These are phyloP conservation scores for Papilio gigon DNA, from an alignment of 2,888 invertebrate species.

Conservation along the genomic window DNA sequence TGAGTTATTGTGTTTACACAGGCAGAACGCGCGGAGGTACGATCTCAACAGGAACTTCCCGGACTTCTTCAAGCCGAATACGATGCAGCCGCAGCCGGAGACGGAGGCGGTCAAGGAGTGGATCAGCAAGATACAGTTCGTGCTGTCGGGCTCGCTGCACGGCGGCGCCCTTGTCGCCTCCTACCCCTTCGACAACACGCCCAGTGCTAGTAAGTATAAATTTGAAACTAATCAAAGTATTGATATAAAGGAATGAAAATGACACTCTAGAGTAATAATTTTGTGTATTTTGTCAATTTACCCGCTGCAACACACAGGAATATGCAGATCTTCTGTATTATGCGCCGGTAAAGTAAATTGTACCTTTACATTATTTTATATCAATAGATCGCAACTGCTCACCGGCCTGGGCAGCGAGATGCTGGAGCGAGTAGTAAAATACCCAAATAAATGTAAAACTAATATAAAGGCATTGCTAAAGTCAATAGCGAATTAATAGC, in stretches of 20 bases:
- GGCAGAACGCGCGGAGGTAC: constrained; percentile 93
- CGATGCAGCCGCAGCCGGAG: constrained; percentile 95
- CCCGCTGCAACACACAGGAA: constrained; percentile 80
- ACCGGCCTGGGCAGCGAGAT: too few relatives aligned
- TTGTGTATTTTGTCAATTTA: constrained; percentile 55
- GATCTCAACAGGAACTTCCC: constrained; percentile 98
- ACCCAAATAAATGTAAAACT: too few relatives aligned
- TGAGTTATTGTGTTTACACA: constrained; percentile 55
- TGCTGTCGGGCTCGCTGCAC: constrained; percentile 96
- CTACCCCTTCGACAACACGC: constrained; percentile 98
- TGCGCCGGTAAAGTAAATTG: constrained; percentile 86
- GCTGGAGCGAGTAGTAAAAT: too few relatives aligned
- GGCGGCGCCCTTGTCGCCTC: constrained; percentile 98
- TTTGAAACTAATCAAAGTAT: neutral
- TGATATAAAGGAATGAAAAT: too few relatives aligned
- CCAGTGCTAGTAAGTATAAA: constrained; percentile 90
- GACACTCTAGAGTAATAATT: neutral
- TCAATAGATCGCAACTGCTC: too few relatives aligned
- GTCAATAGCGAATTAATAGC: too few relatives aligned
- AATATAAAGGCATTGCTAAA: too few relatives aligned
- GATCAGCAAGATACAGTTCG: constrained; percentile 96
- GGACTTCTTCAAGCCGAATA: constrained; percentile 95
- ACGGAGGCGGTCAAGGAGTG: constrained; percentile 96
- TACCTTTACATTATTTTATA: constrained; percentile 20
- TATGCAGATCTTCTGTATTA: constrained; percentile 88